phyloP scores from a whole-genome alignment of 2,797 vertebrate genomes.

The Taenioides sp. region DNA sequence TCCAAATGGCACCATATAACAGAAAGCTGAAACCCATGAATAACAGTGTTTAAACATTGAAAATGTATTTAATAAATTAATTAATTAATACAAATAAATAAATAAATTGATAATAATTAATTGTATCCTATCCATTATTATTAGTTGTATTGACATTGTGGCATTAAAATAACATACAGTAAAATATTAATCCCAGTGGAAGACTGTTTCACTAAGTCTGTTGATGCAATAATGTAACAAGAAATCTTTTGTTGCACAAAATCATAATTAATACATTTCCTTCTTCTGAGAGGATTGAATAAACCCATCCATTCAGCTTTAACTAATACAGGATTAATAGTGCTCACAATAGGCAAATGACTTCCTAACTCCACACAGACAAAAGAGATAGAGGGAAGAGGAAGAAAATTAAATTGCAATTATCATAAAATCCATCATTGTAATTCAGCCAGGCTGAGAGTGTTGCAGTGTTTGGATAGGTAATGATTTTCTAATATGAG shows the following conservation, averaged over 20 bases:
- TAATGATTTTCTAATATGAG: constrained; percentile 99
- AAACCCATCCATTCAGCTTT: constrained; percentile 84
- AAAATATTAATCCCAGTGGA: constrained; percentile 17
- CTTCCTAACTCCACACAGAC: constrained; percentile 85
- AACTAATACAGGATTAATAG: constrained; percentile 98
- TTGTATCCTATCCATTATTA: no score
- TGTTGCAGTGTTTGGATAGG: constrained; percentile 98
- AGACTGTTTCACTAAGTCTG: constrained; percentile 39
- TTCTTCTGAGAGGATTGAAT: constrained; percentile 71
- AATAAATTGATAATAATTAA: no score
- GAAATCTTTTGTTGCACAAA: constrained; percentile 53
- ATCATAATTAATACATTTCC: constrained; percentile 62
- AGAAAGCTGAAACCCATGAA: no score
- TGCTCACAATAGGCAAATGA: constrained; percentile 89
- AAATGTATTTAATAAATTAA: no score
- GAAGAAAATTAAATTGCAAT: constrained; percentile 95
- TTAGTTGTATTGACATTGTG: no score
- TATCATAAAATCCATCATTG: constrained; percentile 99
- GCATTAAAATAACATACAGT: neutral
- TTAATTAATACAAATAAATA: no score
- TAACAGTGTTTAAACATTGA: no score
- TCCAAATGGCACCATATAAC: no score
- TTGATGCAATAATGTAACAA: constrained; percentile 45
- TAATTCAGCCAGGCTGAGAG: constrained; percentile 92
- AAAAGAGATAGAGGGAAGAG: constrained; percentile 63